Conservation (phyloP, 2,888 invertebrate species). For the Scaptomyza flava region DNA sequence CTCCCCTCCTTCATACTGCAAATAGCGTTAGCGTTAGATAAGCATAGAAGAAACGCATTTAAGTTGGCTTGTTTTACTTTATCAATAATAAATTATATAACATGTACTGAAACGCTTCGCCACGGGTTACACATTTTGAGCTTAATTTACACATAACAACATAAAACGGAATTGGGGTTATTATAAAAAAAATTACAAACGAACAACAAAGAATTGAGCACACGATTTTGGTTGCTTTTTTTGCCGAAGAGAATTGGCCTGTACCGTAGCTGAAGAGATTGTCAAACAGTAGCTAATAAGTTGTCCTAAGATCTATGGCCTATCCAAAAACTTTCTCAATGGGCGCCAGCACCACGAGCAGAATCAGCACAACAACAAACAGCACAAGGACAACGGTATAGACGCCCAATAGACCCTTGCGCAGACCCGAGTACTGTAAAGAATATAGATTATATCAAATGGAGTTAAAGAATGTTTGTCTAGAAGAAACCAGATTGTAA, state of each 20-base stretch:
- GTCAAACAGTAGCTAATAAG: slow-evolving; percentile 3
- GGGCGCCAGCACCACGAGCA: slow-evolving; percentile 91
- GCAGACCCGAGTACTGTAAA: slow-evolving; percentile 90
- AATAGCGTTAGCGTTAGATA: slow-evolving; percentile 46
- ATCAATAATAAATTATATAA: slow-evolving; percentile 79
- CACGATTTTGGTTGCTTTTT: slow-evolving; percentile 23
- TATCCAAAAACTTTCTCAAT: slow-evolving; percentile 87
- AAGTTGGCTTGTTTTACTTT: slow-evolving; percentile 79
- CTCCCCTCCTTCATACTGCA: not conserved
- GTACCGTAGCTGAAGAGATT: slow-evolving; percentile 29
- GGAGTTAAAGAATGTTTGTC: not conserved
- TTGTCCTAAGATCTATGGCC: slow-evolving; percentile 15
- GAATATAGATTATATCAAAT: not conserved
- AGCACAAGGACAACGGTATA: slow-evolving; percentile 90
- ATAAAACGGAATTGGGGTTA: slow-evolving; percentile 38
- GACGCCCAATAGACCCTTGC: slow-evolving; percentile 91
- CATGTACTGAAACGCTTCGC: slow-evolving; percentile 71
- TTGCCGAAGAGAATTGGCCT: slow-evolving; percentile 34
- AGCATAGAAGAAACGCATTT: slow-evolving; percentile 69
- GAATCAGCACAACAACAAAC: slow-evolving; percentile 90
- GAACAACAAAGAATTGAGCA: slow-evolving; percentile 38
- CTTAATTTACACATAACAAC: slow-evolving; percentile 67
- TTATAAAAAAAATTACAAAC: slow-evolving; percentile 18
- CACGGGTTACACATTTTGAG: slow-evolving; percentile 53
- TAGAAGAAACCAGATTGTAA: slow-evolving; percentile 28